Evolutionary conservation across 1,140 invertebrate species (phyloP).

Genomic region (Drosophila lini): DNA sequence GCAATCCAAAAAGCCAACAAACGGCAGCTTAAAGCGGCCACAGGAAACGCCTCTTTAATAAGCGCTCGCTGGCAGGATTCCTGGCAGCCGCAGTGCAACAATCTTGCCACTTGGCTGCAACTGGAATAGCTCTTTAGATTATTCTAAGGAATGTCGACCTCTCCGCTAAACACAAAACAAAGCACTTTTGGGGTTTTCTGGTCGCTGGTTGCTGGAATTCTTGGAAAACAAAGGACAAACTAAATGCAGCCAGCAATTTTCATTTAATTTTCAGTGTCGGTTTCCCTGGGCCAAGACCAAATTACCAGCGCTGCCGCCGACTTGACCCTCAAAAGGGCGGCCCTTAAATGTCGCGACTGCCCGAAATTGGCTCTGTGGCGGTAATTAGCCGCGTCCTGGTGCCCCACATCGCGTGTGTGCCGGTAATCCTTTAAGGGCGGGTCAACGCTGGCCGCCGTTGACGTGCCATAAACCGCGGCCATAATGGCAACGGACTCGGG

Average conservation of each 20-base stretch:
- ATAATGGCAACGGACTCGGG: constrained; percentile 35
- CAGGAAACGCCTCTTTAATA: constrained; percentile 36
- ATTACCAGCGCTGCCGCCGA: constrained; percentile 46
- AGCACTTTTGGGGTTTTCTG: constrained; percentile 30
- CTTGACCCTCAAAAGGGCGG: constrained; percentile 76
- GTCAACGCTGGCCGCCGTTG: constrained; percentile 49
- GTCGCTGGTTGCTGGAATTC: constrained; percentile 20
- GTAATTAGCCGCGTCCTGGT: constrained; percentile 62
- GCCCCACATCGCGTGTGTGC: constrained; percentile 70
- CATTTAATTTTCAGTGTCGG: constrained; percentile 73
- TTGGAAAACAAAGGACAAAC: constrained; percentile 27
- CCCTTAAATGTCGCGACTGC: constrained; percentile 75
- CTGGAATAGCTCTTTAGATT: constrained; percentile 37
- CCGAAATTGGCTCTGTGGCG: constrained; percentile 56
- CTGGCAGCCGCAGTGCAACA: constrained; percentile 3
- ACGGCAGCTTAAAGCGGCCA: constrained; percentile 26
- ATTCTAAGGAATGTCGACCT: constrained; percentile 31
- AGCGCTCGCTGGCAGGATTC: not conserved
- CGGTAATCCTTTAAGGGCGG: constrained; percentile 67
- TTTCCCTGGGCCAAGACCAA: constrained; percentile 54
- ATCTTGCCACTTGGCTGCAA: constrained; percentile 33
- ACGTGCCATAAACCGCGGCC: constrained; percentile 64
- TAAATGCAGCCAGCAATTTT: constrained; percentile 74
- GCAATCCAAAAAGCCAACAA: constrained; percentile 46
- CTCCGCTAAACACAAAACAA: constrained; percentile 21